A percentile compares a stretch with the other conserved stretches of the same genome.
Conservation (phyloP, 2,888 invertebrate species). For the Diadegma fenestrale region DNA sequence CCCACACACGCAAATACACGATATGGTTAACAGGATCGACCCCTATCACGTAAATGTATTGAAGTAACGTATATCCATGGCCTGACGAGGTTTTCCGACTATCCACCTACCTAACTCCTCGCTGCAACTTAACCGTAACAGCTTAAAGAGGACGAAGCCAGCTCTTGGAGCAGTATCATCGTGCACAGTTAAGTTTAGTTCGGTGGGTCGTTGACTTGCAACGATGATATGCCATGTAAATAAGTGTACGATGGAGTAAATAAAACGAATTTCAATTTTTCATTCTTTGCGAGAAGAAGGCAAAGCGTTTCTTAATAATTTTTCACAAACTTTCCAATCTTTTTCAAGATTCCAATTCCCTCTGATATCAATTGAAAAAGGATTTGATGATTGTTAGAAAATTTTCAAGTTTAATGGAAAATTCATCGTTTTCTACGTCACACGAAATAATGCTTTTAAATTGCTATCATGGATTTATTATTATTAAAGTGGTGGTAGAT, state of each 20-base stretch:
- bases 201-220: slow-evolving; percentile 41
- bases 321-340: no score
- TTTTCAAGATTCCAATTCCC: no score
- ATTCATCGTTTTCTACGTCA: neutral
- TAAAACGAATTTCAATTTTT: neutral
- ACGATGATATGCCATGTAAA: slow-evolving; percentile 1
- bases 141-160: slow-evolving; percentile 69
- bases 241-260: neutral
- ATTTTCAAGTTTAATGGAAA: neutral
- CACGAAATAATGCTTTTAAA: neutral
- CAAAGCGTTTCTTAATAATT: no score
- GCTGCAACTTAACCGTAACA: slow-evolving; percentile 71
- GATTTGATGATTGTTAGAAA: neutral
- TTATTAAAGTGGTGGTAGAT: neutral
- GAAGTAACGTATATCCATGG: slow-evolving; percentile 42
- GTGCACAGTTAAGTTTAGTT: slow-evolving; percentile 63
- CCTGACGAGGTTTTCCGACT: slow-evolving; percentile 42
- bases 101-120: slow-evolving; percentile 55
- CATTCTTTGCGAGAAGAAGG: neutral
- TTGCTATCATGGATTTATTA: neutral
- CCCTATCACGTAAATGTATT: slow-evolving; percentile 23
- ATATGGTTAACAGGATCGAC: neutral
- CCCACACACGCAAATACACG: neutral
- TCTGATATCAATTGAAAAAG: neutral
- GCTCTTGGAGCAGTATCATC: slow-evolving; percentile 57